Evolutionary conservation across 2,113 vertebrate species (phyloP).

Genomic region (Heptranchias perlo): DNA sequence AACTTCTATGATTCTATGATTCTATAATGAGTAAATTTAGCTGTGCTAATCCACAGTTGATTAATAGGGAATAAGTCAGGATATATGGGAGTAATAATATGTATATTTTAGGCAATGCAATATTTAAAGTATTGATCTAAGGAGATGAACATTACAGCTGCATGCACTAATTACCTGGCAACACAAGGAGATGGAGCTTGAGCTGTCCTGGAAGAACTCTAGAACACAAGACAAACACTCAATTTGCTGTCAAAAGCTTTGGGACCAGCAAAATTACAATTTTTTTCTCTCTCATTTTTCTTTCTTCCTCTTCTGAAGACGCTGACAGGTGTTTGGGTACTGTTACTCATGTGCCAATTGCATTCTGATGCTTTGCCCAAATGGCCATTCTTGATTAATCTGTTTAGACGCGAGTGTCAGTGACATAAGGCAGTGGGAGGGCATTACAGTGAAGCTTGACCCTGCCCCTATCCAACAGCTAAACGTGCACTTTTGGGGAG

Average conservation of each 20-base stretch:
- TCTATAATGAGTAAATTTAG: neutral
- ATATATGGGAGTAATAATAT: neutral
- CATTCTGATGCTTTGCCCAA: neutral
- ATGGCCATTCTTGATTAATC: neutral
- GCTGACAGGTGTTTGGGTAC: neutral
- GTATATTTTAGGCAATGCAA: neutral
- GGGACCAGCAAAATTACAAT: neutral
- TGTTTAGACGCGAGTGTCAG: neutral
- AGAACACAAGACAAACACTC: slow-evolving; percentile 45
- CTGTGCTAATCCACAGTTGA: neutral
- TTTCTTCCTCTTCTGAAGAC: neutral
- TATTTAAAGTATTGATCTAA: slow-evolving; percentile 19
- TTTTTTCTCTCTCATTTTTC: neutral
- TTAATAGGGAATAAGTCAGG: neutral
- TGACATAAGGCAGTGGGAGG: neutral
- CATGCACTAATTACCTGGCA: slow-evolving; percentile 63
- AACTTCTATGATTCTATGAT: no score
- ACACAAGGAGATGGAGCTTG: slow-evolving; percentile 62
- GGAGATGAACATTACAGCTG: neutral
- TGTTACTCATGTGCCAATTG: neutral
- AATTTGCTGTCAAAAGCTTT: slow-evolving; percentile 38
- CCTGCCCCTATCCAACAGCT: neutral
- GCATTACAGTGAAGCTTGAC: neutral
- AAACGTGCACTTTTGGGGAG: neutral
- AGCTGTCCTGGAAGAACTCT: slow-evolving; percentile 64